A percentile compares a stretch with the other conserved stretches of the same genome.
phyloP scores from a whole-genome alignment of 2,113 vertebrate genomes.

The Hepsetus odoe region DNA sequence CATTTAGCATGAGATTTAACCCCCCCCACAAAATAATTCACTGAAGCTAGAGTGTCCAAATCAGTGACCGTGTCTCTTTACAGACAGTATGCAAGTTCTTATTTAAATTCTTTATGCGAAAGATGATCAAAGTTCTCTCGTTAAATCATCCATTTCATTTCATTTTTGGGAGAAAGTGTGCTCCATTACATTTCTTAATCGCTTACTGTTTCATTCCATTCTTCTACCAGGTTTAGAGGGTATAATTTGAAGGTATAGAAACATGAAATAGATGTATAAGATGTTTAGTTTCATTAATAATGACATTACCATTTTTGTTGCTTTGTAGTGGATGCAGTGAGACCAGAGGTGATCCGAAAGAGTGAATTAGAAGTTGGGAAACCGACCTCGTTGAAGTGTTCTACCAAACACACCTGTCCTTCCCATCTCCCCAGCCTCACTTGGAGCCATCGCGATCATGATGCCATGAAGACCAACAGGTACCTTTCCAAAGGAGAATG shows the following conservation, averaged over 20 bases:
- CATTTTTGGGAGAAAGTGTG: no score
- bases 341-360: not conserved
- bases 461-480: constrained; percentile 16
- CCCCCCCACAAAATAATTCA: no score
- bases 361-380: constrained; percentile 31
- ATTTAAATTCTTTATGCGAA: no score
- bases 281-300: not conserved
- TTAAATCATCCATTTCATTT: no score
- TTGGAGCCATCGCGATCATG: constrained; percentile 47
- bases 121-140: no score
- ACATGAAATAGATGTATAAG: not conserved
- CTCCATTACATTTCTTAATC: no score
- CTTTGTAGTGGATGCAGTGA: constrained; percentile 36
- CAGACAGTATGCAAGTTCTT: no score
- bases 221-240: not conserved
- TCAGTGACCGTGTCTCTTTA: no score
- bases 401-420: constrained; percentile 62
- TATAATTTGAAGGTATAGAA: not conserved
- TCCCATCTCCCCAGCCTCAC: constrained; percentile 53
- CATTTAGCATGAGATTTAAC: no score
- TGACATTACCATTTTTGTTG: not conserved
- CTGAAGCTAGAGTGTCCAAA: no score
- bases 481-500: constrained; percentile 46
- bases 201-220: not conserved
- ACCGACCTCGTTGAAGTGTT: constrained; percentile 57